Evolutionary conservation across 2,113 vertebrate species (phyloP).

Genomic region (Campylomormyrus numenius): DNA sequence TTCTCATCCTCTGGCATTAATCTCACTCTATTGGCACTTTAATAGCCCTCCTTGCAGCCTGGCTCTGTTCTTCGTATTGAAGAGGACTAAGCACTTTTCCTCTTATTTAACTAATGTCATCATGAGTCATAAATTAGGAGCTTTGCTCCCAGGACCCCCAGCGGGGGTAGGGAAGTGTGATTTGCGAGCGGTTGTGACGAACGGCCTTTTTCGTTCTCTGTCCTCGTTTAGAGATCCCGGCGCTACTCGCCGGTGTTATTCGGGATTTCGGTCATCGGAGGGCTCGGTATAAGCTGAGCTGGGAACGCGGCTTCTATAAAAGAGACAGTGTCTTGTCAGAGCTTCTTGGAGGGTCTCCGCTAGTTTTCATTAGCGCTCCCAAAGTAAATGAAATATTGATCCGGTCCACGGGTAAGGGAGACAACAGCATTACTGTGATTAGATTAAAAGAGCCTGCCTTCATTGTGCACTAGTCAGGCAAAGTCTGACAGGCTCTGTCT

Average conservation of each 20-base stretch:
- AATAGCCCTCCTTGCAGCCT: constrained; percentile 33
- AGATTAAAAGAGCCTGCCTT: background rate
- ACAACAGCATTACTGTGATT: constrained; percentile 5
- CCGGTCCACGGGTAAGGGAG: background rate
- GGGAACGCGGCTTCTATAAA: background rate
- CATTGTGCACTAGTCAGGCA: background rate
- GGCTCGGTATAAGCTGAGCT: background rate
- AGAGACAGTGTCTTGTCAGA: background rate
- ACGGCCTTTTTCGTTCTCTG: background rate
- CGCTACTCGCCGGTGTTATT: background rate
- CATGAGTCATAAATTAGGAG: constrained; percentile 40
- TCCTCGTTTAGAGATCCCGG: background rate
- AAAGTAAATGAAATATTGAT: constrained; percentile 5
- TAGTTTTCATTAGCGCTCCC: constrained; percentile 11
- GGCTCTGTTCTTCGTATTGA: constrained; percentile 23
- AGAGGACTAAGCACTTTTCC: constrained; percentile 33
- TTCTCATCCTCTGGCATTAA: constrained; percentile 38
- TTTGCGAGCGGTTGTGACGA: constrained; percentile 25
- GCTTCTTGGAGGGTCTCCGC: background rate
- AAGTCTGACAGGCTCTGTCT: background rate
- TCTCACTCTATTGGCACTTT: constrained; percentile 50
- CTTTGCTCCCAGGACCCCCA: background rate
- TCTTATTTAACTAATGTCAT: constrained; percentile 51
- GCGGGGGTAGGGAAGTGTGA: constrained; percentile 29
- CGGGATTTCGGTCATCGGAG: background rate